These are phyloP conservation scores for Drosophila nr. medialis DNA, from an alignment of 2,888 invertebrate species.

Conservation along the genomic window DNA sequence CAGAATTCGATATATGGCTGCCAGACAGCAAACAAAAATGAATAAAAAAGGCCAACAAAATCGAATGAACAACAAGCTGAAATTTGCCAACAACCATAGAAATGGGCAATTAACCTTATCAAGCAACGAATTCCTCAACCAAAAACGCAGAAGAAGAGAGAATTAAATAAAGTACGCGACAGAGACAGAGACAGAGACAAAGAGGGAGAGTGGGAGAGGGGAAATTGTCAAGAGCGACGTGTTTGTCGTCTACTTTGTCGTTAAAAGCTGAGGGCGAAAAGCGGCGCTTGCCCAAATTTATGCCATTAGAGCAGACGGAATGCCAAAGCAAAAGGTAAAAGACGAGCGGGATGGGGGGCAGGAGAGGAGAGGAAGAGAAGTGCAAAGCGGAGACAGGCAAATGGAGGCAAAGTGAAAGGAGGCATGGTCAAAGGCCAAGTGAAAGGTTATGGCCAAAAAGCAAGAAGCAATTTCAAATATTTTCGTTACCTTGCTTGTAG, in stretches of 20 bases:
- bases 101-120: slow-evolving; percentile 79
- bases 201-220: background rate
- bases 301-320: slow-evolving; percentile 79
- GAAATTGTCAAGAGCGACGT: slow-evolving; percentile 44
- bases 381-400: background rate
- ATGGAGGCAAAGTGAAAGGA: background rate
- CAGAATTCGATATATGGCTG: slow-evolving; percentile 56
- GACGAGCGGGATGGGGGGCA: too few species aligned
- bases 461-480: slow-evolving; percentile 80
- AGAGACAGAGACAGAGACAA: background rate
- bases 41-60: slow-evolving; percentile 35
- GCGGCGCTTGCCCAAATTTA: slow-evolving; percentile 65
- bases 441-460: slow-evolving; percentile 63
- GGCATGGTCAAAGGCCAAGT: slow-evolving; percentile 11
- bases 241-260: slow-evolving; percentile 47
- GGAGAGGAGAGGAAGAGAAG: background rate
- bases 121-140: slow-evolving; percentile 44
- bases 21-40: background rate
- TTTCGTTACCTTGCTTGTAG: slow-evolving; percentile 76
- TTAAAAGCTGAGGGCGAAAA: slow-evolving; percentile 43
- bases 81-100: slow-evolving; percentile 45
- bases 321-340: slow-evolving; percentile 54
- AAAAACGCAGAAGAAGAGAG: background rate
- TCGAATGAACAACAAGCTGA: slow-evolving; percentile 49
- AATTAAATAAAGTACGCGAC: slow-evolving; percentile 6